Percentiles rank a stretch among this genome's conserved stretches.
phyloP scores from a whole-genome alignment of 2,797 vertebrate species.

The Silurus aristotelis region DNA sequence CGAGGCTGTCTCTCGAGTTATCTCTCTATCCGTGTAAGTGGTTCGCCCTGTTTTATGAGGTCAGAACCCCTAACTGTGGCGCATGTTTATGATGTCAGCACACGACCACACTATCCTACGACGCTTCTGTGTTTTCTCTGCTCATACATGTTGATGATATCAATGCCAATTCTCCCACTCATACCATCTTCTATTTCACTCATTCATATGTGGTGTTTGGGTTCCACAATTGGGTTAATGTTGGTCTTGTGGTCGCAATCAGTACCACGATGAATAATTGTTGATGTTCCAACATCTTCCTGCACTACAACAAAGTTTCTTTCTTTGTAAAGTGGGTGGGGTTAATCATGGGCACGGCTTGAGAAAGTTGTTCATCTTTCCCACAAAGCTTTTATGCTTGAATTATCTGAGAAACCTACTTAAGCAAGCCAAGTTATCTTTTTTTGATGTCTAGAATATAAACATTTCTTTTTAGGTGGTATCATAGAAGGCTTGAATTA shows the following conservation, averaged over 20 bases:
- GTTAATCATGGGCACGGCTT: background rate
- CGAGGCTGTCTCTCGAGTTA: background rate
- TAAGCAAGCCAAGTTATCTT: background rate
- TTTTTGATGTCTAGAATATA: background rate
- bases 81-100: conserved; percentile 64
- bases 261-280: background rate
- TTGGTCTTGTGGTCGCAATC: background rate
- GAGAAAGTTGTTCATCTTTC: background rate
- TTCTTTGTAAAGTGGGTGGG: background rate
- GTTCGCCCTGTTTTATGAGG: conserved; percentile 57
- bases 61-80: conserved; percentile 57
- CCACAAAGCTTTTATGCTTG: background rate
- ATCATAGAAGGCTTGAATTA: background rate
- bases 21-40: conserved; percentile 40
- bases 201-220: conserved; percentile 5
- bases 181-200: background rate
- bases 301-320: too few species aligned
- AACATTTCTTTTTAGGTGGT: background rate
- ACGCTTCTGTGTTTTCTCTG: conserved; percentile 21
- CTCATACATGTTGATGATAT: conserved; percentile 26
- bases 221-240: conserved; percentile 1
- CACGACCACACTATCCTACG: conserved; percentile 50
- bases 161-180: background rate
- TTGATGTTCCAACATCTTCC: background rate
- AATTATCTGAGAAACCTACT: background rate